Conservation (phyloP, 53 echinoderm and acorn worm species). For the Stichopus horrens region DNA sequence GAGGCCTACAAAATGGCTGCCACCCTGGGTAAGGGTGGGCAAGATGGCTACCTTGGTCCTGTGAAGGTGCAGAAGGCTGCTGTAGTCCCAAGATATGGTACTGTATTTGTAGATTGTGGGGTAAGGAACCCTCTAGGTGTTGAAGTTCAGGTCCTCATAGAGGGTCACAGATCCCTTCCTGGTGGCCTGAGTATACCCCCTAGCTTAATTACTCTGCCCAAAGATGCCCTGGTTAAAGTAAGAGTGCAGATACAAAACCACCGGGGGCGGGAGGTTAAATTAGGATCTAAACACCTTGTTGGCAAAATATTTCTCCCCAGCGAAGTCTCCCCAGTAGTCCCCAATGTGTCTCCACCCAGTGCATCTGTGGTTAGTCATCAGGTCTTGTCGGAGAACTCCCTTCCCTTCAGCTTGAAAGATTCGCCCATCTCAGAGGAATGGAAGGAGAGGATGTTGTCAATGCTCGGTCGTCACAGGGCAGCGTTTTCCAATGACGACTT, state of each 20-base stretch:
- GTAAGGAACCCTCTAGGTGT: slow-evolving; percentile 10
- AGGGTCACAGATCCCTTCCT: neutral
- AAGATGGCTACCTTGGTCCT: neutral
- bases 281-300: neutral
- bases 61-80: neutral
- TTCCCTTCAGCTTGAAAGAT: slow-evolving; percentile 36
- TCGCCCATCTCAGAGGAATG: slow-evolving; percentile 48
- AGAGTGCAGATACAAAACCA: slow-evolving; percentile 3
- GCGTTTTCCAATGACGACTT: slow-evolving; percentile 54
- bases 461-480: neutral
- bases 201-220: neutral
- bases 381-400: neutral
- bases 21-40: neutral
- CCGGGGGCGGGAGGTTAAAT: neutral
- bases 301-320: neutral
- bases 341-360: neutral
- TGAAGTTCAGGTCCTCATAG: slow-evolving; percentile 3
- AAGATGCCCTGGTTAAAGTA: slow-evolving; percentile 12
- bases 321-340: neutral
- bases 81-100: neutral
- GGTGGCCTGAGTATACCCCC: neutral
- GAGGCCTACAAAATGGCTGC: neutral
- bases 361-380: neutral
- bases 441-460: slow-evolving; percentile 2
- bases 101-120: neutral